These are phyloP conservation scores for Chesias legatella DNA, from an alignment of 2,888 invertebrate species.

Conservation along the genomic window DNA sequence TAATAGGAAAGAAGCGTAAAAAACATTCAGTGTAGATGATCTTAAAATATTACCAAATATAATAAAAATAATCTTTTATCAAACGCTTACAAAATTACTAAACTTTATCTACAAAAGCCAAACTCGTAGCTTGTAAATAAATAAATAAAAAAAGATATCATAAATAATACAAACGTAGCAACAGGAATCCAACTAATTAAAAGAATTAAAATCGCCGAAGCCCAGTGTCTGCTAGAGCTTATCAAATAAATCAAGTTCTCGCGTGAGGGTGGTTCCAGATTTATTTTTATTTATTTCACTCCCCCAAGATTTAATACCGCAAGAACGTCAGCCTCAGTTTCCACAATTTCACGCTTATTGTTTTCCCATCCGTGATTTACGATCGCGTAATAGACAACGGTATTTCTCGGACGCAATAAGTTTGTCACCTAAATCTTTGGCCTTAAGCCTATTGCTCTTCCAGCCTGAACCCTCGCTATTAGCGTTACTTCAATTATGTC, in stretches of 20 bases:
- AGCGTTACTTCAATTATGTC: conserved; percentile 20
- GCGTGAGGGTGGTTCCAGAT: conserved; percentile 64
- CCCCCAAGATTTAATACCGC: conserved; percentile 77
- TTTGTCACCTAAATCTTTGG: conserved; percentile 79
- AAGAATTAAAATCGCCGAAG: conserved; percentile 45
- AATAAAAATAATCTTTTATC: no score
- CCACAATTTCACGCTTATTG: conserved; percentile 81
- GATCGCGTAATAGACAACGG: conserved; percentile 72
- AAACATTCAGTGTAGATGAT: no score
- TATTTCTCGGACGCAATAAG: conserved; percentile 77
- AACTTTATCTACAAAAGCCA: no score
- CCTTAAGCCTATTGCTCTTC: conserved; percentile 68
- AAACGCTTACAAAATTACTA: no score
- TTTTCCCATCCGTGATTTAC: conserved; percentile 81
- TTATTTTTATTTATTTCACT: conserved; percentile 80
- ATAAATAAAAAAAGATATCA: neutral
- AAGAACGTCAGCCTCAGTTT: conserved; percentile 75
- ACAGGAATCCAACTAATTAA: conserved; percentile 41
- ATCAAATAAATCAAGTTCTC: conserved; percentile 72
- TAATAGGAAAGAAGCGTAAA: no score
- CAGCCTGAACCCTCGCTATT: conserved; percentile 22
- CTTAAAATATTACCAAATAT: no score
- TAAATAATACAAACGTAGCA: conserved; percentile 4
- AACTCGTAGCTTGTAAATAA: neutral
- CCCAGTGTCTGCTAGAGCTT: conserved; percentile 30